Conservation (phyloP, 2,888 invertebrate genomes). For the Xiphydria camelus region DNA sequence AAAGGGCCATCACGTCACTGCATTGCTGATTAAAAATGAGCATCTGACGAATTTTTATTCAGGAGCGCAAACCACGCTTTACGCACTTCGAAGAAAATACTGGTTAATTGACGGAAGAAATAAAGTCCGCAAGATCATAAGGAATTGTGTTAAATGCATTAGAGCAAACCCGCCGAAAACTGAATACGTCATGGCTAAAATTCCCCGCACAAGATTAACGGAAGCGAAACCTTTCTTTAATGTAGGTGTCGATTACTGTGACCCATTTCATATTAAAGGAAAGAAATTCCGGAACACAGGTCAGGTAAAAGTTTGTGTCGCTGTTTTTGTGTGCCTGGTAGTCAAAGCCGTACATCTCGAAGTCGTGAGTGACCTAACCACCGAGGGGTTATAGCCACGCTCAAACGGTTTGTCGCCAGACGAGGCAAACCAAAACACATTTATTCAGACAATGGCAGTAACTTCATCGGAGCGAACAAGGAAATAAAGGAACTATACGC, state of each 20-base stretch:
- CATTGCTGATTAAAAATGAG: too few relatives aligned
- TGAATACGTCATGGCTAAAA: slow-evolving; percentile 32
- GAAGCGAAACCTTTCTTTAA: slow-evolving; percentile 20
- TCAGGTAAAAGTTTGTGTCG: slow-evolving; percentile 22
- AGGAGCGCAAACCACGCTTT: too few relatives aligned
- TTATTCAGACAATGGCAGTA: slow-evolving; percentile 33
- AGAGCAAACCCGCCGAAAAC: slow-evolving; percentile 15
- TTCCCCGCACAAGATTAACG: slow-evolving; percentile 26
- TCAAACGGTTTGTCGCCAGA: slow-evolving; percentile 29
- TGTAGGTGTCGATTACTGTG: slow-evolving; percentile 30
- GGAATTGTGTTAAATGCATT: slow-evolving; percentile 23
- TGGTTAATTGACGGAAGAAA: too few relatives aligned
- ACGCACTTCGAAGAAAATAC: too few relatives aligned
- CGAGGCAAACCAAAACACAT: slow-evolving; percentile 28
- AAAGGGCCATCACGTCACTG: too few relatives aligned
- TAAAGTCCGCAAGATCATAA: slow-evolving; percentile 17
- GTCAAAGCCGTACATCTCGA: slow-evolving; percentile 36
- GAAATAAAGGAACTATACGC: neutral
- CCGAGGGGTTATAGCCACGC: slow-evolving; percentile 29
- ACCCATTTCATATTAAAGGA: slow-evolving; percentile 25
- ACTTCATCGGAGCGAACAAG: slow-evolving; percentile 25
- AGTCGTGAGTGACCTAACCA: slow-evolving; percentile 28
- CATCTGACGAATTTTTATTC: too few relatives aligned
- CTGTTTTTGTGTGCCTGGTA: slow-evolving; percentile 28
- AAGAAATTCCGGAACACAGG: slow-evolving; percentile 20